Conservation (phyloP, 2,888 invertebrate genomes). For the Chouioia cunea region DNA sequence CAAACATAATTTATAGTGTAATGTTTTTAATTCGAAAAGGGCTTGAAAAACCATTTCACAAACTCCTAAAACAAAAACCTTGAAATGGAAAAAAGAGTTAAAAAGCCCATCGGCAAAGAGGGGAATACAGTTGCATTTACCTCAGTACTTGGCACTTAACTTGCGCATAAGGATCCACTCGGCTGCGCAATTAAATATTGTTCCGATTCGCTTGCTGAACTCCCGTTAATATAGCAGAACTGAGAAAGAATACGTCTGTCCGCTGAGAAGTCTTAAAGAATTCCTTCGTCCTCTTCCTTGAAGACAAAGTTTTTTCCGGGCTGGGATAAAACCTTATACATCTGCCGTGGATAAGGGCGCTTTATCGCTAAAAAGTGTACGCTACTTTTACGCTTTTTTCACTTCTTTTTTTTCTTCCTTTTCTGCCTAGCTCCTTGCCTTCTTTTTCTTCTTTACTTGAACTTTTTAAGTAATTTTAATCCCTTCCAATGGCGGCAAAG, state of each 20-base stretch:
- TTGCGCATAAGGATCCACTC: conserved; percentile 15
- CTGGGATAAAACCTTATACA: conserved; percentile 45
- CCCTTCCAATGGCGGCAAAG: conserved; percentile 18
- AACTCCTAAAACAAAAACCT: too few species aligned
- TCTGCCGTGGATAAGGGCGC: conserved; percentile 44
- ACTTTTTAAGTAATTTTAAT: conserved; percentile 35
- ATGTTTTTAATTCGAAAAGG: too few species aligned
- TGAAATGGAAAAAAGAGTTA: too few species aligned
- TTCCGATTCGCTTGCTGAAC: conserved; percentile 34
- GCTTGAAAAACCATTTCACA: too few species aligned
- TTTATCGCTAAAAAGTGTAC: conserved; percentile 45
- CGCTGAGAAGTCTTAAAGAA: conserved; percentile 37
- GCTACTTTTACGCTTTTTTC: conserved; percentile 14
- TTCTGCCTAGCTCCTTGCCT: not conserved
- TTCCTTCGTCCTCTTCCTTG: conserved; percentile 26
- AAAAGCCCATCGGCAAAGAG: too few species aligned
- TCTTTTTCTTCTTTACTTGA: conserved; percentile 14
- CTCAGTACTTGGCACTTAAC: not conserved
- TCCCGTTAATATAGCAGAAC: conserved; percentile 13
- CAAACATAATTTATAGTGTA: too few species aligned
- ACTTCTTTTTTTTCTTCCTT: conserved; percentile 9
- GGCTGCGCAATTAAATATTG: conserved; percentile 42
- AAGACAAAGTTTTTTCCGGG: conserved; percentile 44
- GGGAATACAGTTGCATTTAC: not conserved
- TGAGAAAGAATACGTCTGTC: conserved; percentile 23